These are phyloP conservation scores for Pandemis corylana DNA, from an alignment of 2,888 invertebrate genomes.

Conservation along the genomic window DNA sequence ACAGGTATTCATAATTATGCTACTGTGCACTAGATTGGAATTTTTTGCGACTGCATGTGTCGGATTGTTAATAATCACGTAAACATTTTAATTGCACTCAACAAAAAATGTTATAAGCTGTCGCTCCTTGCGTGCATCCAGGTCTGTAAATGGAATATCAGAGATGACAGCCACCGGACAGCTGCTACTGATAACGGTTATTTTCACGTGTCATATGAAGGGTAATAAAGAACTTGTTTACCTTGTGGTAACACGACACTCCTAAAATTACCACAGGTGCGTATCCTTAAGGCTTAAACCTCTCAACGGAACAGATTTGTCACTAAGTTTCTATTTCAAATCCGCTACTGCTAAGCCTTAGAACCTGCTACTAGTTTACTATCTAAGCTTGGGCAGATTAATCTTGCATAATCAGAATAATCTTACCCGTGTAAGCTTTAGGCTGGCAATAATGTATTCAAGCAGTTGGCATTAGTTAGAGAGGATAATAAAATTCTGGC, in stretches of 20 bases:
- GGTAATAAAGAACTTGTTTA: background rate
- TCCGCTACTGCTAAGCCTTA: slow-evolving; percentile 19
- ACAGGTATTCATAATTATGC: no score
- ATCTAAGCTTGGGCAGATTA: slow-evolving; percentile 32
- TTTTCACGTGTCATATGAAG: background rate
- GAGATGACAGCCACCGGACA: no score
- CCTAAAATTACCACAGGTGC: background rate
- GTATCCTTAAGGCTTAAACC: slow-evolving; percentile 5
- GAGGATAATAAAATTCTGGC: background rate
- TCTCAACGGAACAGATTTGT: slow-evolving; percentile 32
- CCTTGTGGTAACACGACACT: background rate
- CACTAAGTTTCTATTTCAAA: slow-evolving; percentile 22
- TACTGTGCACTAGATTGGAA: no score
- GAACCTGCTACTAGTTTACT: slow-evolving; percentile 32
- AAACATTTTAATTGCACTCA: background rate
- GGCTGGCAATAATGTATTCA: slow-evolving; percentile 1
- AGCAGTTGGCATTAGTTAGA: background rate
- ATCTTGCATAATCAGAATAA: slow-evolving; percentile 29
- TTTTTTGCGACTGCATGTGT: no score
- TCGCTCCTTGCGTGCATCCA: no score
- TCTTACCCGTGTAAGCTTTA: slow-evolving; percentile 13
- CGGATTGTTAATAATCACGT: background rate
- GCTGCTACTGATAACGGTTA: no score
- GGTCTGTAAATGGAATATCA: no score
- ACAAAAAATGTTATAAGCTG: no score